Evolutionary conservation across 2,113 vertebrate species (phyloP), one percentile per base, ranked within the genome.

Genomic region (Forbesichthys agassizii): DNA sequence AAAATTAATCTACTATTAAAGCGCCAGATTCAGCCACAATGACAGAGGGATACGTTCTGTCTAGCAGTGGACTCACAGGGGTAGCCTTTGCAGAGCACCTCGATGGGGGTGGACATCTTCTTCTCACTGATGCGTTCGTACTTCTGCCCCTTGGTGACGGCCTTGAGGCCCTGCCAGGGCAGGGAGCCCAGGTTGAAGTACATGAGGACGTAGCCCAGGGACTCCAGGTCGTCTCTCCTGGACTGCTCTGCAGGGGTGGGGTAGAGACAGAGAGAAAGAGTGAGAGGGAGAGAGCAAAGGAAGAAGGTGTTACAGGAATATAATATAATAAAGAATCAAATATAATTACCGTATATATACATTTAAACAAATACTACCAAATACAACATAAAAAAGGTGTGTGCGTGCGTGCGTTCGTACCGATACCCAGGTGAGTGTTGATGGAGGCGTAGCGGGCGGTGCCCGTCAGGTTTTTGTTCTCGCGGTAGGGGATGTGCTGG

Each of bases 141-240:
- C 82, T 98, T 99, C 92, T 99, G 97, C 86, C 96, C 92, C 88
- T 99, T 98, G 78, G 97, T 99, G 89, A 95, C 96, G 49, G 97
- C 97, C 83, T 99, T 99, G 81, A 99, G 95, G 71, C 97, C 96
- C 86, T 99, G 97, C 97, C 97, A 99, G 75, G 97, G 97, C 92
- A 99, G 92, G 0, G 97, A 98, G 78, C 97, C 97, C 92, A 99
- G 89, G 92, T 99, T 99, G 92, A 99, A 99, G 92, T 99, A 99
- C 97, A 99, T 99, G 62, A 99, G 94, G 65, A 98, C 96, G 0
- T 98, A 98, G 84, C 96, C 96, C 87, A 99, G 90, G 66, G 96
- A 98, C 92, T 99, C 97, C 90, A 99, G 90, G 89, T 99, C 97
- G 64, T 99, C 97, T 54, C 97, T 94, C 20, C 97, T 94, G 71